These are phyloP conservation scores for Cossypha dichroa DNA, from an alignment of 2,797 vertebrate genomes.

Conservation along the genomic window DNA sequence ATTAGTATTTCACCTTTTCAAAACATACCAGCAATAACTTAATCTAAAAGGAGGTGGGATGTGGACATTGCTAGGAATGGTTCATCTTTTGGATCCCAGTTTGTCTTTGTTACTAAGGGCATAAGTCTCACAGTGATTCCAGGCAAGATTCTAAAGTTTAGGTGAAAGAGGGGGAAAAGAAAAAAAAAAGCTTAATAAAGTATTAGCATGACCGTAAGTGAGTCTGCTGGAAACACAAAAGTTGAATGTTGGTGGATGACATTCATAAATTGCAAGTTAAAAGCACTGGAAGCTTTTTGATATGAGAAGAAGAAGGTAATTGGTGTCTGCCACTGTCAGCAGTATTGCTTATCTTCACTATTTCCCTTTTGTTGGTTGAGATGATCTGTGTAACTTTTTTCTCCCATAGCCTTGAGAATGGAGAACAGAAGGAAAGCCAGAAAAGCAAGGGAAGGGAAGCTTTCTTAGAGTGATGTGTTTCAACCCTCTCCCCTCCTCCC, in stretches of 20 bases:
- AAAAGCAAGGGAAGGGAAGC: neutral
- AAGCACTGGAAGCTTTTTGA: constrained; percentile 13
- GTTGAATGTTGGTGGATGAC: neutral
- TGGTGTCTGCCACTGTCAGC: constrained; percentile 1
- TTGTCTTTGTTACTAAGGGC: neutral
- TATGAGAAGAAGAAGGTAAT: constrained; percentile 20
- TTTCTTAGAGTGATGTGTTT: neutral
- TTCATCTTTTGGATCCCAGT: neutral
- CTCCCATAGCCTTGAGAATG: neutral
- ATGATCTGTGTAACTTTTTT: constrained; percentile 28
- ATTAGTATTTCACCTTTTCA: neutral
- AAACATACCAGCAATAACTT: neutral
- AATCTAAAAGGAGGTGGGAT: neutral
- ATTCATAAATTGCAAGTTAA: constrained; percentile 20
- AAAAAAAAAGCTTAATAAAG: neutral
- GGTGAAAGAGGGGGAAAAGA: neutral
- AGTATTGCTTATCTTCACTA: constrained; percentile 1
- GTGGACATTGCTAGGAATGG: neutral
- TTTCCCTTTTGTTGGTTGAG: neutral
- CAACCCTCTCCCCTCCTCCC: neutral
- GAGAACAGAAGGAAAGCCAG: neutral
- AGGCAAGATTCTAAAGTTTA: neutral
- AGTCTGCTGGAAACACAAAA: constrained; percentile 13
- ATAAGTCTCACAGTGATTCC: neutral
- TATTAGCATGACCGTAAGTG: constrained; percentile 15